Percentiles rank a stretch among this genome's conserved stretches.
Evolutionary conservation across 1,140 invertebrate species (phyloP).

Genomic region (Carposina sasakii): DNA sequence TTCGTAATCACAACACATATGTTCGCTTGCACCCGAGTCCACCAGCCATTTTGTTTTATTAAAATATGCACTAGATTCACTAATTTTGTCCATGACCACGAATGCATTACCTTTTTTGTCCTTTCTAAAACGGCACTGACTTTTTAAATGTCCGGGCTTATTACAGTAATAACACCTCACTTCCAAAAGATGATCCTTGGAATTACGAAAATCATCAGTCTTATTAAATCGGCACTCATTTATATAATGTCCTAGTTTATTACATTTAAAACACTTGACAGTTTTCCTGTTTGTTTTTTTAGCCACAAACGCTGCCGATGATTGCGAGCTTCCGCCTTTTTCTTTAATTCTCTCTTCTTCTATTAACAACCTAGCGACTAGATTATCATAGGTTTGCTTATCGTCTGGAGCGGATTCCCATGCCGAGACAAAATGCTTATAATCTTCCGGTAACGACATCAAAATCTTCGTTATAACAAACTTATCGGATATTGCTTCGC

Average conservation of each 20-base stretch:
- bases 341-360: too few species aligned
- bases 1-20: conserved; percentile 23
- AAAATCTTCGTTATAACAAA: background rate
- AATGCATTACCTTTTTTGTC: conserved; percentile 24
- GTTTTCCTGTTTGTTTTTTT: conserved; percentile 20
- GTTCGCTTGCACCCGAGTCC: conserved; percentile 26
- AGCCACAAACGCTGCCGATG: conserved; percentile 20
- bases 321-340: too few species aligned
- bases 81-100: conserved; percentile 16
- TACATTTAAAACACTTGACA: conserved; percentile 29
- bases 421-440: too few species aligned
- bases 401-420: too few species aligned
- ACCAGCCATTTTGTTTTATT: conserved; percentile 27
- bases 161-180: conserved; percentile 32
- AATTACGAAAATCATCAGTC: conserved; percentile 9
- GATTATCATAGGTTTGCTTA: too few species aligned
- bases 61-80: conserved; percentile 7
- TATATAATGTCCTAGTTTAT: conserved; percentile 26
- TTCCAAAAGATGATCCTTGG: too few species aligned
- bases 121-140: conserved; percentile 28
- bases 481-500: background rate
- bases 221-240: conserved; percentile 20
- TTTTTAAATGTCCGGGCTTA: conserved; percentile 27
- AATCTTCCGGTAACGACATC: background rate
- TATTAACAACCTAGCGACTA: too few species aligned